Evolutionary conservation across 2,113 vertebrate species (phyloP).

Genomic region (Euleptes europaea): DNA sequence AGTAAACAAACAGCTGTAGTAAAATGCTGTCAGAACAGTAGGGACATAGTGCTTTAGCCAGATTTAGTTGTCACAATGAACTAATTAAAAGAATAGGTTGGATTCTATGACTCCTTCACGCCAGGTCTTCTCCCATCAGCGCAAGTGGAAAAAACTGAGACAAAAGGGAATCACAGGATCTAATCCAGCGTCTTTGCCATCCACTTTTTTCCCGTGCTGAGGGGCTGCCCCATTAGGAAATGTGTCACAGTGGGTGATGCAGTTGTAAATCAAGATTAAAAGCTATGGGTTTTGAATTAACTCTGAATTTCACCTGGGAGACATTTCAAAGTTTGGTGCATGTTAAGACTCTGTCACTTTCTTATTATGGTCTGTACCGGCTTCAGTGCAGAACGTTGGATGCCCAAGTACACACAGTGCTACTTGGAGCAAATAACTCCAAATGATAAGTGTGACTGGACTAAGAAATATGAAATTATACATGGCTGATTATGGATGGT

Average conservation of each 20-base stretch:
- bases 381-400: neutral
- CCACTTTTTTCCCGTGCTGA: neutral
- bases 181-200: too few species aligned
- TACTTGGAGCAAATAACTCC: neutral
- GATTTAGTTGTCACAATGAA: neutral
- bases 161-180: too few species aligned
- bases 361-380: too few species aligned
- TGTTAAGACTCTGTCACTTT: too few species aligned
- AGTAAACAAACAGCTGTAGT: neutral
- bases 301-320: too few species aligned
- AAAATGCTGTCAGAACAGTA: neutral
- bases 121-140: too few species aligned
- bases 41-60: neutral
- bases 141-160: too few species aligned
- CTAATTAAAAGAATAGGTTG: neutral
- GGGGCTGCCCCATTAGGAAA: too few species aligned
- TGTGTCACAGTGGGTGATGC: neutral
- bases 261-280: too few species aligned
- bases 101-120: too few species aligned
- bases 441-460: neutral
- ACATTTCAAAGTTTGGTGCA: too few species aligned
- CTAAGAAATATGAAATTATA: neutral
- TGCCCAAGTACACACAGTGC: neutral
- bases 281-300: too few species aligned
- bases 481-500: neutral